Conservation (phyloP, 1,140 invertebrate species). For the Bombus haemorrhoidalis region DNA sequence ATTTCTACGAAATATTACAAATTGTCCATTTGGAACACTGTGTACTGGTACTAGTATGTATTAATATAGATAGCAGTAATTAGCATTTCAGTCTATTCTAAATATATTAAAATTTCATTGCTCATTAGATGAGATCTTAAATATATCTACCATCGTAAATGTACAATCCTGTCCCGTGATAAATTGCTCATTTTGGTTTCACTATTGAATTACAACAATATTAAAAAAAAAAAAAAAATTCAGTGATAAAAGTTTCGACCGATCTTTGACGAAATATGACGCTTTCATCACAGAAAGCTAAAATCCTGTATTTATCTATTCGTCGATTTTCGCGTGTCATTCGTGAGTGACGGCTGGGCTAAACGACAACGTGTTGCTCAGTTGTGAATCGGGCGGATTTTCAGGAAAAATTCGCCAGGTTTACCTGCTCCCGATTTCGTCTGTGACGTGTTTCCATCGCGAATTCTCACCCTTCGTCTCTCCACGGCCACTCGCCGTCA, state of each 20-base stretch:
- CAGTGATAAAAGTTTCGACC: background rate
- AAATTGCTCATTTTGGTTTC: too few relatives aligned
- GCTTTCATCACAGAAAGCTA: background rate
- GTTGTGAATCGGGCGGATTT: slow-evolving; percentile 38
- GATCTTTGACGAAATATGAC: background rate
- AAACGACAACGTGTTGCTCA: slow-evolving; percentile 64
- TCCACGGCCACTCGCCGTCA: slow-evolving; percentile 29
- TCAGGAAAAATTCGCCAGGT: slow-evolving; percentile 54
- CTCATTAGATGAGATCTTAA: too few relatives aligned
- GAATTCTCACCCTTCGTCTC: slow-evolving; percentile 13
- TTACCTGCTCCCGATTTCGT: background rate
- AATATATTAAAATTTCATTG: too few relatives aligned
- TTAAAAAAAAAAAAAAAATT: background rate
- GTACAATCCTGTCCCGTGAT: too few relatives aligned
- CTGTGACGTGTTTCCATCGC: background rate
- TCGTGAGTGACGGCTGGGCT: background rate
- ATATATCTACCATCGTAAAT: too few relatives aligned
- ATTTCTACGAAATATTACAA: too few relatives aligned
- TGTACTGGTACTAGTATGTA: too few relatives aligned
- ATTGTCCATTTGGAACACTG: too few relatives aligned
- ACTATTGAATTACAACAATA: too few relatives aligned
- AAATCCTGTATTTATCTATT: slow-evolving; percentile 38
- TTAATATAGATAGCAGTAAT: too few relatives aligned
- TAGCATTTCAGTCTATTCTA: too few relatives aligned
- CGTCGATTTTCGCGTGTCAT: slow-evolving; percentile 30